These are phyloP conservation scores for Platysternon megacephalum DNA, from an alignment of 2,113 vertebrate genomes.

Conservation along the genomic window DNA sequence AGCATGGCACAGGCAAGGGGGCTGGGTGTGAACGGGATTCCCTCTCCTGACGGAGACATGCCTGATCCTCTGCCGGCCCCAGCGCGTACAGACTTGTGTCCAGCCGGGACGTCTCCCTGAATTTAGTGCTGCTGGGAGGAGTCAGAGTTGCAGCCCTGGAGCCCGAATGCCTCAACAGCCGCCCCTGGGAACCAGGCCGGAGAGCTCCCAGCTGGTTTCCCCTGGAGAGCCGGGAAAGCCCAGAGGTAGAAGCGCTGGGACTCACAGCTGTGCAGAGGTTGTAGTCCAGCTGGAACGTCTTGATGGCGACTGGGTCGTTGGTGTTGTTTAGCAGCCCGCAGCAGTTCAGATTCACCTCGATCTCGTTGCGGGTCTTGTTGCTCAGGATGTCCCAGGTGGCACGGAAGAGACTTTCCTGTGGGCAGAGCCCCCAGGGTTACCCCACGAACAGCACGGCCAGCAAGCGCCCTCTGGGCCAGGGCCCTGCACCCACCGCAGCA, in stretches of 20 bases:
- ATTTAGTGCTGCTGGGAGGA: no score
- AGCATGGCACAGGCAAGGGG: background rate
- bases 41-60: background rate
- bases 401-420: constrained; percentile 84
- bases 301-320: no score
- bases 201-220: background rate
- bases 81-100: background rate
- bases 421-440: background rate
- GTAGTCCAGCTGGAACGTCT: constrained; percentile 67
- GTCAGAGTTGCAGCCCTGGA: background rate
- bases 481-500: background rate
- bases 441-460: background rate
- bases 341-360: constrained; percentile 87
- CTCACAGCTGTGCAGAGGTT: constrained; percentile 81
- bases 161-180: background rate
- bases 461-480: background rate
- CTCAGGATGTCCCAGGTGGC: constrained; percentile 82
- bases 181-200: no score
- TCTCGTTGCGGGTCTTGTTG: constrained; percentile 77
- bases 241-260: background rate
- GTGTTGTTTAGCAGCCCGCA: constrained; percentile 88
- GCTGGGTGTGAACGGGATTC: background rate
- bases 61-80: background rate
- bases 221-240: background rate
- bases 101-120: background rate